phyloP scores from a whole-genome alignment of 1,140 invertebrate species.

The Andrena cerasifolii region DNA sequence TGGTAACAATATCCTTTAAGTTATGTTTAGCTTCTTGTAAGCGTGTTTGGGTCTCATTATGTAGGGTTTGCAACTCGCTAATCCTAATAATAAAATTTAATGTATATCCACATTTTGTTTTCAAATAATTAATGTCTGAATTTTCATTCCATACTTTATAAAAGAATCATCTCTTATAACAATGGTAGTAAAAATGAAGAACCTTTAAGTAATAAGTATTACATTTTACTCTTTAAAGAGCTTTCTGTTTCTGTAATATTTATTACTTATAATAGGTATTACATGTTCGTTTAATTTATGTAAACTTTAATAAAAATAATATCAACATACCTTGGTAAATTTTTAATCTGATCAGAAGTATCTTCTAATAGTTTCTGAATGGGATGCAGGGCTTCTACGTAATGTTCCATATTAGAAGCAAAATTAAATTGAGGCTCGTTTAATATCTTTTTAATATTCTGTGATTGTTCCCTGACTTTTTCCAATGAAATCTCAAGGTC shows the following conservation, averaged over 20 bases:
- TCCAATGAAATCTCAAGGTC: slow-evolving; percentile 63
- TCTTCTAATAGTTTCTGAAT: slow-evolving; percentile 73
- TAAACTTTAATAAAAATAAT: neutral
- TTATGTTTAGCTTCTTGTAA: slow-evolving; percentile 75
- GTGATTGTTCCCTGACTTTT: slow-evolving; percentile 51
- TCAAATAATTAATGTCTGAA: neutral
- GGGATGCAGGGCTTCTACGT: slow-evolving; percentile 61
- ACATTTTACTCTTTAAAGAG: too few species aligned
- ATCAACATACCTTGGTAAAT: slow-evolving; percentile 73
- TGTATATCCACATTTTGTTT: neutral
- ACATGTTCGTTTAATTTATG: slow-evolving; percentile 3
- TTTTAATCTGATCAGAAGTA: slow-evolving; percentile 67
- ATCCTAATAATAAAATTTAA: slow-evolving; percentile 55
- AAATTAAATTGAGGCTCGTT: slow-evolving; percentile 52
- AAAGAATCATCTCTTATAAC: neutral
- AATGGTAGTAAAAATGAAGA: neutral
- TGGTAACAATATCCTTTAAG: slow-evolving; percentile 70
- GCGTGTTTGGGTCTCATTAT: slow-evolving; percentile 75
- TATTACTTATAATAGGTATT: slow-evolving; percentile 6
- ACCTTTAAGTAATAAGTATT: neutral
- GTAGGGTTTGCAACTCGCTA: slow-evolving; percentile 70
- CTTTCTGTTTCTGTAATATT: too few species aligned
- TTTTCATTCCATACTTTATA: neutral
- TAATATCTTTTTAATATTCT: slow-evolving; percentile 31
- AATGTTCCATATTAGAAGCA: slow-evolving; percentile 63